A percentile compares a stretch with the other conserved stretches of the same genome.
phyloP scores from a whole-genome alignment of 2,888 invertebrate species.

The Epicampocera succincta region DNA sequence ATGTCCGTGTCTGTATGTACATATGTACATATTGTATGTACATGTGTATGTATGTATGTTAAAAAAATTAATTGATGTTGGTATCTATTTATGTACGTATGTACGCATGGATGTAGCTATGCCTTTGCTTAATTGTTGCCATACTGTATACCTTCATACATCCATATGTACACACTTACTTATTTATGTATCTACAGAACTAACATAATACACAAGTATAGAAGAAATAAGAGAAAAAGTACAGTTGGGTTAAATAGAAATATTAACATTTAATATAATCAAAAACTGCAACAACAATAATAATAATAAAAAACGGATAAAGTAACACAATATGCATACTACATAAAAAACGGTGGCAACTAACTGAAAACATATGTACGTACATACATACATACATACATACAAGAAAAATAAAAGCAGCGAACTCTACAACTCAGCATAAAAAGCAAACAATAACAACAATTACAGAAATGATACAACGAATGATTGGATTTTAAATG shows the following conservation, averaged over 20 bases:
- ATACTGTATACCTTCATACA: too few species aligned
- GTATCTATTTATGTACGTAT: too few species aligned
- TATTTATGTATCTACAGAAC: background rate
- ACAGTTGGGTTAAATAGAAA: constrained; percentile 62
- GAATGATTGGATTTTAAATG: constrained; percentile 57
- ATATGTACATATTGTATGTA: too few species aligned
- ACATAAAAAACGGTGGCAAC: too few species aligned
- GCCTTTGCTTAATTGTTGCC: too few species aligned
- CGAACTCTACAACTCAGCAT: constrained; percentile 14
- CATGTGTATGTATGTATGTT: too few species aligned
- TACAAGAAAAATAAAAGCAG: constrained; percentile 1
- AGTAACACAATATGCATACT: constrained; percentile 15
- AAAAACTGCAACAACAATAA: constrained; percentile 48
- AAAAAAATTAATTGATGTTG: too few species aligned
- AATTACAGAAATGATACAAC: constrained; percentile 38
- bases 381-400: background rate
- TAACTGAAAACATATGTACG: constrained; percentile 3
- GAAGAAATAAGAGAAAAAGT: constrained; percentile 48
- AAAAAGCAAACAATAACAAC: constrained; percentile 26
- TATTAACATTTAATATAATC: constrained; percentile 65
- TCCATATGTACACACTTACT: too few species aligned
- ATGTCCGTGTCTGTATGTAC: too few species aligned
- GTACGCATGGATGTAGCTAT: too few species aligned
- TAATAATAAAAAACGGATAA: constrained; percentile 30
- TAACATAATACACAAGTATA: constrained; percentile 23